Evolutionary conservation across 2,888 invertebrate species (phyloP).

Genomic region (Smittia aterrima): DNA sequence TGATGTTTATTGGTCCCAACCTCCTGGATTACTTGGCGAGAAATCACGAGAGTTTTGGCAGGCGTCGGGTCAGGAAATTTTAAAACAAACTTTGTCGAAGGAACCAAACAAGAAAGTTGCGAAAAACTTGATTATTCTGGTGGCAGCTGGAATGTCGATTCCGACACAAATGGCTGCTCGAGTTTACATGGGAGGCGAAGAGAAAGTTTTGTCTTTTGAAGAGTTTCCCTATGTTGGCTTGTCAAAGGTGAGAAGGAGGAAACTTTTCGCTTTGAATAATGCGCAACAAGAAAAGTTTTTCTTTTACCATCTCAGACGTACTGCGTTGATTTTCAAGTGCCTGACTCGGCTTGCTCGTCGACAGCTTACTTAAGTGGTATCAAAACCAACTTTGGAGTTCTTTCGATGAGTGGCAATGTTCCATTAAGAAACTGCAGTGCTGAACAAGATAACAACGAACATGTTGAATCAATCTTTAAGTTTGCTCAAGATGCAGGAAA

Average conservation of each 20-base stretch:
- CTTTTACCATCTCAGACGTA: conserved; percentile 60
- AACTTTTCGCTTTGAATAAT: background rate
- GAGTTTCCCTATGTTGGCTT: conserved; percentile 71
- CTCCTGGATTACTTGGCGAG: background rate
- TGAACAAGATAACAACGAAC: conserved; percentile 58
- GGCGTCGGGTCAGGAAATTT: background rate
- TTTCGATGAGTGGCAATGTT: conserved; percentile 66
- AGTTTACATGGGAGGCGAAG: conserved; percentile 74
- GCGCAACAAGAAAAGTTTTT: background rate
- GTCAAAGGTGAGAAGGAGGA: conserved; percentile 60
- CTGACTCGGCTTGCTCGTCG: conserved; percentile 76
- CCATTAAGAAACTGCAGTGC: conserved; percentile 60
- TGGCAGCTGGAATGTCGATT: conserved; percentile 87
- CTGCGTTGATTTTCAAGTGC: conserved; percentile 72
- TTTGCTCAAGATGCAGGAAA: conserved; percentile 60
- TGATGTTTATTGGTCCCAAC: background rate
- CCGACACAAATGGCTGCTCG: conserved; percentile 77
- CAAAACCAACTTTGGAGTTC: conserved; percentile 67
- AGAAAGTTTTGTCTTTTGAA: conserved; percentile 69
- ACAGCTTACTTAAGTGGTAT: conserved; percentile 22
- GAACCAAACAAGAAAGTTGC: conserved; percentile 56
- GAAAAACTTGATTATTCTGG: conserved; percentile 76
- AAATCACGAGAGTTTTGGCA: conserved; percentile 14
- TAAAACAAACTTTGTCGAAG: conserved; percentile 47
- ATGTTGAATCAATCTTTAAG: conserved; percentile 61